phyloP scores from a whole-genome alignment of 53 echinoderm and acorn worm genomes.

The Hippasteria phrygiana region DNA sequence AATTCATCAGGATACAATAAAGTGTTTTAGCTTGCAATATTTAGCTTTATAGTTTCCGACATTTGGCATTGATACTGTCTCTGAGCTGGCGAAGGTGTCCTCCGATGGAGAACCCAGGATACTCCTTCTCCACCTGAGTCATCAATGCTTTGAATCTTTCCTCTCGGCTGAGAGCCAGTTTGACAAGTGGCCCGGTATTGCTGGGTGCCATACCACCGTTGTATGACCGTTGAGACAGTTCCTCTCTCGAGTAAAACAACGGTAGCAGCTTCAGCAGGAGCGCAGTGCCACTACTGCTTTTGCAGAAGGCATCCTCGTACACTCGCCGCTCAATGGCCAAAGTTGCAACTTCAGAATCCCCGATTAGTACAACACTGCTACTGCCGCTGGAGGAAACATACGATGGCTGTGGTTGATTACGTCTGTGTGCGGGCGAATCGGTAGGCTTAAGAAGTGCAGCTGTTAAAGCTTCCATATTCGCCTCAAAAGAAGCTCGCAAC shows the following conservation, averaged over 20 bases:
- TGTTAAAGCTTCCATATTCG: not conserved
- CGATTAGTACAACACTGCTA: not conserved
- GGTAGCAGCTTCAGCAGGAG: not conserved
- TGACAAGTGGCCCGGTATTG: not conserved
- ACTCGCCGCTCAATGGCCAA: not conserved
- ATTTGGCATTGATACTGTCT: slow-evolving; percentile 1
- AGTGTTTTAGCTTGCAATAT: too few relatives aligned
- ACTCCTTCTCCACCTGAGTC: not conserved
- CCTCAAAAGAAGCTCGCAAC: not conserved
- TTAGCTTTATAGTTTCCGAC: slow-evolving; percentile 6
- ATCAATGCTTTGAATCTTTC: not conserved
- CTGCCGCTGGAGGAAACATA: not conserved
- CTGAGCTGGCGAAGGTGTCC: not conserved
- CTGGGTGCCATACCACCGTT: not conserved
- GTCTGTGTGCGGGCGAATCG: not conserved
- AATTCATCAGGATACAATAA: too few relatives aligned
- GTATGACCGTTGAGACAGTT: not conserved
- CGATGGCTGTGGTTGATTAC: not conserved
- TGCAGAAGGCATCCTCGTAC: slow-evolving; percentile 1
- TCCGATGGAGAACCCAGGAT: not conserved
- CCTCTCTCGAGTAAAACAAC: not conserved
- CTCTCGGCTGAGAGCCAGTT: not conserved
- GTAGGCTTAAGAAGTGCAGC: not conserved
- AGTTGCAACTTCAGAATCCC: not conserved
- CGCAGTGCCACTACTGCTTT: not conserved